Percentiles rank a stretch among this genome's conserved stretches.
Conservation (phyloP, 2,113 vertebrate species). For the Pogonocichla stellata region DNA sequence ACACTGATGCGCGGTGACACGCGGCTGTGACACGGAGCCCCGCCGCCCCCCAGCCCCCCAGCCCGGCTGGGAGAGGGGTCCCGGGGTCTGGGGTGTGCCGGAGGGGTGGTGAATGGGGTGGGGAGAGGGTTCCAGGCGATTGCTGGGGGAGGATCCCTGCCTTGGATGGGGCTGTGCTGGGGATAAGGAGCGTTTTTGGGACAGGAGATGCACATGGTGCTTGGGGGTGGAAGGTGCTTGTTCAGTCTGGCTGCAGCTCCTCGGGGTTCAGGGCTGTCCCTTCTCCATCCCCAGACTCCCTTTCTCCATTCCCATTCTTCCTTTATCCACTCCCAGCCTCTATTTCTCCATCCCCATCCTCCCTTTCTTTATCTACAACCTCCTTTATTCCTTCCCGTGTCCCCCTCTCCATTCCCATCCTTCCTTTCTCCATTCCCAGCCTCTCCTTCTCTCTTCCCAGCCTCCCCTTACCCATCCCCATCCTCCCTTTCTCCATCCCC, state of each 20-base stretch:
- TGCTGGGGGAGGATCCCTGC: neutral
- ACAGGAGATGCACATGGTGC: fast-evolving
- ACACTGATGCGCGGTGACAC: no score
- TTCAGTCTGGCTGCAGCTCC: neutral
- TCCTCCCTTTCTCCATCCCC: no score
- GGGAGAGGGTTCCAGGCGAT: neutral
- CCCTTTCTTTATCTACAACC: fast-evolving
- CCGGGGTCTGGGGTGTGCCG: no score
- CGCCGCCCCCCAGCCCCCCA: no score
- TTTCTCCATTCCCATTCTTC: fast-evolving
- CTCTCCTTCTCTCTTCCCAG: no score
- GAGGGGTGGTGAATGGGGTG: no score
- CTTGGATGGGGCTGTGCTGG: neutral
- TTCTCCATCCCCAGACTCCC: neutral
- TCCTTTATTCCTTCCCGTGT: fast-evolving
- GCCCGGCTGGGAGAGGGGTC: no score
- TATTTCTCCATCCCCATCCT: fast-evolving
- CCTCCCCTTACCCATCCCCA: no score
- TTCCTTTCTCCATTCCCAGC: fast-evolving
- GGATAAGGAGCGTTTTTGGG: neutral
- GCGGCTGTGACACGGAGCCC: no score
- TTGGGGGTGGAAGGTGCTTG: neutral
- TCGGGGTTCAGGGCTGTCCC: neutral
- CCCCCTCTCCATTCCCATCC: fast-evolving
- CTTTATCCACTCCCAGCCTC: neutral